A percentile compares a stretch with the other conserved stretches of the same genome.
Conservation (phyloP, 2,888 invertebrate species). For the Chrysolina americana region DNA sequence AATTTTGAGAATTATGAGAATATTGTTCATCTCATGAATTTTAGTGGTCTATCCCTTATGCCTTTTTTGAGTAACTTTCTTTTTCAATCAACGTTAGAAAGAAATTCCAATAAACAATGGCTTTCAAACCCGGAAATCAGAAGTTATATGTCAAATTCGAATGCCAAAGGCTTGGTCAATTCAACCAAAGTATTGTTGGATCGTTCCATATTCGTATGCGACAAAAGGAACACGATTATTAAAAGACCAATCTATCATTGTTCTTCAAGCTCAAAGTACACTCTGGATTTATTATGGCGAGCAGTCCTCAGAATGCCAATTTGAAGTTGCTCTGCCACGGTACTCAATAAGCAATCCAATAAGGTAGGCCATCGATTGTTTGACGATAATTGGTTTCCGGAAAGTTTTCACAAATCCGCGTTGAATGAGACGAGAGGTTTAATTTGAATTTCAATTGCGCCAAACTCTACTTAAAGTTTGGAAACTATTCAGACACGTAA, state of each 20-base stretch:
- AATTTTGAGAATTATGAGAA: too few relatives aligned
- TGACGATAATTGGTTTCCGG: background rate
- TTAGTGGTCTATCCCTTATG: too few relatives aligned
- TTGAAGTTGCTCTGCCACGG: background rate
- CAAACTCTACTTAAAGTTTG: background rate
- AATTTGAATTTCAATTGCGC: background rate
- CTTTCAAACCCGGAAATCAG: too few relatives aligned
- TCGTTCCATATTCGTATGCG: background rate
- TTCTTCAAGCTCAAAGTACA: background rate
- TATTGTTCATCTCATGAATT: too few relatives aligned
- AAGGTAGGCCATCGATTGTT: background rate
- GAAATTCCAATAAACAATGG: too few relatives aligned
- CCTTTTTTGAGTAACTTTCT: too few relatives aligned
- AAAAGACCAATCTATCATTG: background rate
- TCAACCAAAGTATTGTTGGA: too few relatives aligned
- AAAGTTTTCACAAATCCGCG: background rate
- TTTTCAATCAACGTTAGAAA: too few relatives aligned
- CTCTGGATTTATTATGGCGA: too few relatives aligned
- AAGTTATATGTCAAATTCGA: too few relatives aligned
- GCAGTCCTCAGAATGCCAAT: background rate
- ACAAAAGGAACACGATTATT: too few relatives aligned
- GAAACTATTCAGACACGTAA: conserved; percentile 8
- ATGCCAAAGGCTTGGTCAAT: too few relatives aligned
- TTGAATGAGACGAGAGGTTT: background rate
- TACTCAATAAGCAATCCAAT: background rate